Evolutionary conservation across 2,888 invertebrate species (phyloP).

Genomic region (Eumacrocentrus americanus): DNA sequence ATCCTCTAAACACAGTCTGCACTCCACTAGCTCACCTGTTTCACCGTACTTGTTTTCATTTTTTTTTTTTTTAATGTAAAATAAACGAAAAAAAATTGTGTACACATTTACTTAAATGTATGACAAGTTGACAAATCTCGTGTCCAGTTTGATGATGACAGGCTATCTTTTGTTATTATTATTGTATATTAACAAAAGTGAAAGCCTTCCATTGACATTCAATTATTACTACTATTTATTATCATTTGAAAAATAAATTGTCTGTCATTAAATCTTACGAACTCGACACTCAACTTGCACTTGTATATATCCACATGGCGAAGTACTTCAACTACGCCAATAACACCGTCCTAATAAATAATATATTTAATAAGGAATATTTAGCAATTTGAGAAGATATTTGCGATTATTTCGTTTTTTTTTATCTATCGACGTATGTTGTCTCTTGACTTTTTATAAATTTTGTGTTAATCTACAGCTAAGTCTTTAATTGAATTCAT

Average conservation of each 20-base stretch:
- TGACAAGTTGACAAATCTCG: slow-evolving; percentile 50
- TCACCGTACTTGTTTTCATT: slow-evolving; percentile 32
- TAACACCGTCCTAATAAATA: slow-evolving; percentile 57
- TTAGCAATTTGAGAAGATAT: slow-evolving; percentile 31
- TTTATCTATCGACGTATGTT: too few relatives aligned
- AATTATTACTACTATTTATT: slow-evolving; percentile 5
- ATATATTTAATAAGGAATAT: slow-evolving; percentile 50
- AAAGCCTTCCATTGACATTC: too few relatives aligned
- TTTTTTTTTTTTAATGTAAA: slow-evolving; percentile 45
- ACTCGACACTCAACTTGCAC: slow-evolving; percentile 51
- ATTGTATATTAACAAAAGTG: too few relatives aligned
- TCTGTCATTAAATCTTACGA: slow-evolving; percentile 31
- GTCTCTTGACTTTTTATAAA: too few relatives aligned
- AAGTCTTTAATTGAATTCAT: too few relatives aligned
- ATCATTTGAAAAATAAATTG: neutral
- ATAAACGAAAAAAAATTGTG: slow-evolving; percentile 50
- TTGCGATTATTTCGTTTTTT: slow-evolving; percentile 29
- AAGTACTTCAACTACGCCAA: slow-evolving; percentile 38
- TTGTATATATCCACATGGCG: slow-evolving; percentile 38
- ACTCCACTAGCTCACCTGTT: slow-evolving; percentile 61
- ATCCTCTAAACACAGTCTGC: slow-evolving; percentile 63
- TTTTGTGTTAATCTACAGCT: too few relatives aligned
- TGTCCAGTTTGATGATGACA: slow-evolving; percentile 30
- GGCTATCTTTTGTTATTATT: slow-evolving; percentile 21
- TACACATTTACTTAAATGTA: slow-evolving; percentile 39